These are phyloP conservation scores for Malurus cyaneus DNA, from an alignment of 2,113 vertebrate genomes.

Conservation along the genomic window DNA sequence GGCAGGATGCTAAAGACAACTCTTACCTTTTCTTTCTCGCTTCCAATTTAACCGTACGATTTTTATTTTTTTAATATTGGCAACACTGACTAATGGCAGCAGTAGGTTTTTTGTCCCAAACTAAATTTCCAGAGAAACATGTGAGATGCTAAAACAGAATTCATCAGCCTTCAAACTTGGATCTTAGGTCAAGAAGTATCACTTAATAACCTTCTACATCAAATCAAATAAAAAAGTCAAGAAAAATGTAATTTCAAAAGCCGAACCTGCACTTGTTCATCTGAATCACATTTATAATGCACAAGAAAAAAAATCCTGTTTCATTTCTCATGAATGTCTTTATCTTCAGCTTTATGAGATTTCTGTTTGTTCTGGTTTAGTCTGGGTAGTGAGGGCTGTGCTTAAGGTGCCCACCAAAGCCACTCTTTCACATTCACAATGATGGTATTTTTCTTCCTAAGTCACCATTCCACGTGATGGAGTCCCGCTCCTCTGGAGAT, in stretches of 20 bases:
- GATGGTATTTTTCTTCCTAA: background rate
- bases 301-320: background rate
- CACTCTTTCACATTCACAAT: background rate
- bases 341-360: background rate
- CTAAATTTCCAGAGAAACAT: background rate
- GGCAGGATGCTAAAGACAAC: background rate
- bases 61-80: background rate
- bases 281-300: background rate
- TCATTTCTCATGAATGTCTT: background rate
- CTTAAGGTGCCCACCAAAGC: background rate
- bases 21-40: background rate
- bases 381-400: background rate
- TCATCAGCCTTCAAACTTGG: background rate
- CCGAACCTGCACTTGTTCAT: background rate
- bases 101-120: background rate
- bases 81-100: background rate
- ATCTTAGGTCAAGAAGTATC: background rate
- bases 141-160: background rate
- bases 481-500: background rate
- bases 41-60: background rate
- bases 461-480: fast-evolving
- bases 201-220: background rate
- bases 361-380: background rate
- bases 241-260: background rate
- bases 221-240: slow-evolving; percentile 1